Evolutionary conservation across 2,797 vertebrate species (phyloP).

Genomic region (Lagocephalus sceleratus): DNA sequence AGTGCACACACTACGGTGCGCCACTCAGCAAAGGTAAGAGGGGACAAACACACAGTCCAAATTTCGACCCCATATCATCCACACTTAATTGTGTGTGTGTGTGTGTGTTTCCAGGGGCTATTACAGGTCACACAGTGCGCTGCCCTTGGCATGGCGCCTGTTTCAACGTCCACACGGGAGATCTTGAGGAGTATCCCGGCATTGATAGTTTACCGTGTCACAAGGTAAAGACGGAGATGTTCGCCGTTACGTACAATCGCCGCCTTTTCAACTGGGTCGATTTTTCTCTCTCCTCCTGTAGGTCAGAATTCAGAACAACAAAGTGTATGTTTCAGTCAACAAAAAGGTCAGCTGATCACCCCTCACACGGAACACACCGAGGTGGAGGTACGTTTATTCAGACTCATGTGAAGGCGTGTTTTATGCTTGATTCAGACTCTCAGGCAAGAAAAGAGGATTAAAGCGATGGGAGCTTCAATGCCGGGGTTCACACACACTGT

Average conservation of each 20-base stretch:
- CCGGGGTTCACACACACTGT: constrained; percentile 57
- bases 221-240: constrained; percentile 66
- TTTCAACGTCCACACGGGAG: constrained; percentile 80
- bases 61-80: too few species aligned
- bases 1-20: constrained; percentile 81
- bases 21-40: constrained; percentile 80
- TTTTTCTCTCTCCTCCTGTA: constrained; percentile 41
- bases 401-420: constrained; percentile 1
- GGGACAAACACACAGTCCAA: background rate
- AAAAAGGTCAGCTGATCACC: constrained; percentile 70
- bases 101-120: constrained; percentile 62
- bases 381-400: background rate
- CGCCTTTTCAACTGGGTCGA: background rate
- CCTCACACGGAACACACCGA: too few species aligned
- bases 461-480: constrained; percentile 60
- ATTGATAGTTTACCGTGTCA: constrained; percentile 81
- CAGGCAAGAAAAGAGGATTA: constrained; percentile 61
- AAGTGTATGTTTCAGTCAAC: constrained; percentile 78
- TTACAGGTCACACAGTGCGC: constrained; percentile 75
- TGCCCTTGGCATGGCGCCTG: constrained; percentile 87
- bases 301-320: constrained; percentile 79
- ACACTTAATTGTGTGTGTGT: constrained; percentile 2
- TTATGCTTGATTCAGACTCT: constrained; percentile 52
- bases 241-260: too few species aligned
- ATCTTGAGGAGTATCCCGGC: constrained; percentile 85